These are phyloP conservation scores for Enteromius anoplus DNA, from an alignment of 2,797 vertebrate genomes.

Conservation along the genomic window DNA sequence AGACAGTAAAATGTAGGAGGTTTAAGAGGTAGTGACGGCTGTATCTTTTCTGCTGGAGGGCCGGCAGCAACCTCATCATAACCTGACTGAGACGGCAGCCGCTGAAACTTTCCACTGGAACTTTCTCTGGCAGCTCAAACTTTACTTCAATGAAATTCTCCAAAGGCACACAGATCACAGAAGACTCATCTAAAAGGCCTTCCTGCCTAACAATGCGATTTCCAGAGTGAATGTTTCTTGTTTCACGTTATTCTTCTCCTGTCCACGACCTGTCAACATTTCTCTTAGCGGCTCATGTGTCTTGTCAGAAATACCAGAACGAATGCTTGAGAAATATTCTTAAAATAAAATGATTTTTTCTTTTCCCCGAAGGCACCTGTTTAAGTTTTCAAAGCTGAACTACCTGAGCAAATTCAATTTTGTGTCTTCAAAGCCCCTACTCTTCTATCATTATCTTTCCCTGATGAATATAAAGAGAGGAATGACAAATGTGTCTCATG, in stretches of 20 bases:
- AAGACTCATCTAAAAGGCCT: slow-evolving; percentile 52
- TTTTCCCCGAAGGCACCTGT: slow-evolving; percentile 10
- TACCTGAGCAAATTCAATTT: slow-evolving; percentile 35
- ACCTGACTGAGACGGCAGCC: slow-evolving; percentile 52
- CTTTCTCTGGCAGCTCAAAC: slow-evolving; percentile 57
- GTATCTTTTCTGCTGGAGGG: slow-evolving; percentile 38
- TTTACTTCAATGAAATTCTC: slow-evolving; percentile 61
- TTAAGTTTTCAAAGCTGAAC: slow-evolving; percentile 30
- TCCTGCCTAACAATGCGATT: slow-evolving; percentile 64
- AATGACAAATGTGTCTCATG: slow-evolving; percentile 51
- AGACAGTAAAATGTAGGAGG: slow-evolving; percentile 21
- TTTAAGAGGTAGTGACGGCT: slow-evolving; percentile 24
- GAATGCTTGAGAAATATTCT: not conserved
- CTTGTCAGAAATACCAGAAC: slow-evolving; percentile 30
- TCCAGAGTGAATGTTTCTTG: slow-evolving; percentile 56
- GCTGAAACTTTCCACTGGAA: slow-evolving; percentile 58
- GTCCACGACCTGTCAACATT: slow-evolving; percentile 56
- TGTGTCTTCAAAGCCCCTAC: slow-evolving; percentile 21
- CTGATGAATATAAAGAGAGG: slow-evolving; percentile 49
- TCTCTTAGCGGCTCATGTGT: slow-evolving; percentile 53
- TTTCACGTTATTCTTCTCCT: slow-evolving; percentile 62
- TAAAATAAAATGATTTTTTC: slow-evolving; percentile 11
- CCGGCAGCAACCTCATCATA: slow-evolving; percentile 47
- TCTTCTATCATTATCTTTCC: slow-evolving; percentile 47
- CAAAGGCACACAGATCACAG: slow-evolving; percentile 65